phyloP scores from a whole-genome alignment of 1,140 invertebrate species.

The Helicorthomorpha holstii region DNA sequence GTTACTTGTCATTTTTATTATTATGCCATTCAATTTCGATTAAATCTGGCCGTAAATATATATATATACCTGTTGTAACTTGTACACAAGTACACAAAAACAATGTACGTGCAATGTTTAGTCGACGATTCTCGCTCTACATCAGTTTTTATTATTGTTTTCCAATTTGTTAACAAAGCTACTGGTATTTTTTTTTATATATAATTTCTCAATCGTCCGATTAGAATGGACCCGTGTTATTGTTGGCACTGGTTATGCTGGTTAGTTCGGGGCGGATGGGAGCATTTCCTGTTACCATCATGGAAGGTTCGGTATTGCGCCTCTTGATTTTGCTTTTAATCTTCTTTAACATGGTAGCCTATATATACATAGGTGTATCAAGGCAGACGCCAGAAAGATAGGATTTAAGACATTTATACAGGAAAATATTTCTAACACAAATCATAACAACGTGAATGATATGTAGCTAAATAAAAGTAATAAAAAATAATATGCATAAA shows the following conservation, averaged over 20 bases:
- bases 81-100: too few species aligned
- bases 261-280: slow-evolving; percentile 5
- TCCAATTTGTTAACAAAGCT: too few species aligned
- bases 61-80: too few species aligned
- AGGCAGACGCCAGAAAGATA: not conserved
- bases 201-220: not conserved
- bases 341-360: slow-evolving; percentile 84
- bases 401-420: not conserved
- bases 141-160: too few species aligned
- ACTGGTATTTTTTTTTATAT: too few species aligned
- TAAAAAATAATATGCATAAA: too few species aligned
- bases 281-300: slow-evolving; percentile 21
- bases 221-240: slow-evolving; percentile 9
- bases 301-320: slow-evolving; percentile 67
- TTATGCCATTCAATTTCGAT: too few species aligned
- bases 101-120: too few species aligned
- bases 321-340: slow-evolving; percentile 72
- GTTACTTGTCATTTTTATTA: too few species aligned
- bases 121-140: too few species aligned
- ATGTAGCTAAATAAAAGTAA: too few species aligned
- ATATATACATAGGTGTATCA: slow-evolving; percentile 14
- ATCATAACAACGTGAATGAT: not conserved
- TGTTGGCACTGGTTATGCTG: slow-evolving; percentile 7
- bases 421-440: slow-evolving; percentile 4
- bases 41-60: too few species aligned